Base-by-base conservation (phyloP, 2,888 invertebrate genomes). In the Mythimna impura region DNA sequence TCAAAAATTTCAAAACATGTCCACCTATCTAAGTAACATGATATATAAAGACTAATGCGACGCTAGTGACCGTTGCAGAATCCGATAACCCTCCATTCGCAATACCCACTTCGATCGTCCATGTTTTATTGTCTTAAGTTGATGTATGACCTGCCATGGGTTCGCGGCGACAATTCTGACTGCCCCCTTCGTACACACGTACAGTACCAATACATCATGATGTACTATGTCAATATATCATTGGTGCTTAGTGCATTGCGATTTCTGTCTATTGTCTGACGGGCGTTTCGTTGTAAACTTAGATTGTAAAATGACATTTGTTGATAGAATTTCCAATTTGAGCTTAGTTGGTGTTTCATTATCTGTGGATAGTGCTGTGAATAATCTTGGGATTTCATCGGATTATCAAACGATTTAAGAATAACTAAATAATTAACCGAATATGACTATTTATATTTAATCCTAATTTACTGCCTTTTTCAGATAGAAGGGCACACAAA, bases 41-140 rank as follows among this genome's bases (percentile, higher is more conserved):
- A 84, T 82, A 82, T 80, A 82, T 77, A 72, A 82, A 76, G 75
- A 82, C 75, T 78, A 76, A 80, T 83, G 81, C 71, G 71, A 54
- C 71, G 43, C 72, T 78, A 79, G 84, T 84, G 85, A 61, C 71
- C 78, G 74, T 78, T 78, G 67, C 81, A 73, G 76, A 78, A 73
- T 69, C 71, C 81, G 77, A 85, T 83, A 83, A 78, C 72, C 73
- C 66, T 76, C 75, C 74, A 73, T 71, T 78, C 75, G 74, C 84
- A 80, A 82, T 82, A 82, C 76, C 78, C 78, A 82, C 78, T 80
- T 80, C 78, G 43, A 64, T 62, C 76, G 73, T 74, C 75, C 66
- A 74, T 85, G 86, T 84, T 85, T 86, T 86, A 86, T 83, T 86
- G 85, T 85, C 85, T 83, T 81, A 83, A 80, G 73, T 83, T 86